Percentiles rank a stretch among this genome's conserved stretches.
phyloP scores from a whole-genome alignment of 2,113 vertebrate species.

The Conger conger region DNA sequence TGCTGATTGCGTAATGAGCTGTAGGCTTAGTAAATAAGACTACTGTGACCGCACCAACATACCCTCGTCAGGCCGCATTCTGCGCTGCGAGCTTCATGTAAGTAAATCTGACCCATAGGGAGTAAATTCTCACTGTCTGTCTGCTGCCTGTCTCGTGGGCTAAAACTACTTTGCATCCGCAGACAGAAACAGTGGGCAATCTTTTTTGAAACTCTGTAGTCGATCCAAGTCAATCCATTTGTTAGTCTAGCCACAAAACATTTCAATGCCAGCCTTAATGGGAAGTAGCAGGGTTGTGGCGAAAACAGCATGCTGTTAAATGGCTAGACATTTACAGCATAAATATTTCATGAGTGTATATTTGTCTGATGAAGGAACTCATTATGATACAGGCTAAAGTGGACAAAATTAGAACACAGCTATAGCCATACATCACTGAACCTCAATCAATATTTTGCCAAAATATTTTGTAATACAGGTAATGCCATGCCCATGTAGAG shows the following conservation, averaged over 20 bases:
- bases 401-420: not conserved
- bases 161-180: not conserved
- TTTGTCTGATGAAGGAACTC: not conserved
- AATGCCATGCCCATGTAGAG: not conserved
- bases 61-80: no score
- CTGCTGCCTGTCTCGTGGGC: no score
- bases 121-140: no score
- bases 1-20: no score
- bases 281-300: not conserved
- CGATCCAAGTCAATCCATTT: not conserved
- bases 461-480: not conserved
- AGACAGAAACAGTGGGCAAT: not conserved
- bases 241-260: not conserved
- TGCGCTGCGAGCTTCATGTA: no score
- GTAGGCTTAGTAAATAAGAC: no score
- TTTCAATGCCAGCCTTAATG: not conserved
- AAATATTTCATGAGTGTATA: not conserved
- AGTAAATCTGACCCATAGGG: no score
- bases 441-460: not conserved
- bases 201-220: not conserved
- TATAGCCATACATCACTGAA: constrained; percentile 1
- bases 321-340: not conserved
- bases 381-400: not conserved
- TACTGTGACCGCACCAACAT: no score
- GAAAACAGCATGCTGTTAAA: not conserved